Base-by-base conservation (phyloP, 2,888 invertebrate genomes). In the Meganola albula region DNA sequence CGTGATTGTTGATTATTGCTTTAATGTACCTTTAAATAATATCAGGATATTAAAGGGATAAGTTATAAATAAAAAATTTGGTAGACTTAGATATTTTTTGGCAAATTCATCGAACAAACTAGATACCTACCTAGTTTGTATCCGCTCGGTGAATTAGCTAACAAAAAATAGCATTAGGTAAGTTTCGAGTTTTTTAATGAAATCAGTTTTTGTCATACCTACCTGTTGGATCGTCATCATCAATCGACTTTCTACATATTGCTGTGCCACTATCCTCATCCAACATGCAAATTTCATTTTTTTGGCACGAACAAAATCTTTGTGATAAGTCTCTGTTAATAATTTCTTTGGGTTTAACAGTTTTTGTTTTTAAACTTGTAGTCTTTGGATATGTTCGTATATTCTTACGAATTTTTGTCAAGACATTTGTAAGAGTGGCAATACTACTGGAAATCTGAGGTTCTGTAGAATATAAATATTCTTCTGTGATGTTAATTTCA, bases 281-380 rank as follows among this genome's bases (percentile, higher is more conserved):
- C 28, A 90, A 87, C 68, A 91, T 89, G 73, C 91, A 91, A 38
- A 91, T 88, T 72, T 90, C 89, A 45, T 73, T 70, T 42, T 50
- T 79, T 73, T 83, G 77, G 78, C 88, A 88, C 75, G 79, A 75
- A 55, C 88, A 88, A 65, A 84, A 83, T 49, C 62, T 76, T 58
- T 68, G 58, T 27, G 78, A 72, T 50, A 78, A 49, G 56, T 82
- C 76, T 69, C 74, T 67, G 48, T 74, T 78, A 40, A 62, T 72
- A 29, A 76, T 67, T 21, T 83, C 74, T 44, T 74, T 80, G 34
- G 69, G 65, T 45, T 63, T 73, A 37, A 47, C 40, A 39, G 51
- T 64, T 40, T 64, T 56, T 40, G 63, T 53, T 31, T 65, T 73
- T 31, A 52, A 68, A 16, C 53, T 41, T 6, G 4, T 20, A 40